These are phyloP conservation scores for Ennomos fuscantarius DNA, from an alignment of 2,888 invertebrate genomes.

Conservation along the genomic window DNA sequence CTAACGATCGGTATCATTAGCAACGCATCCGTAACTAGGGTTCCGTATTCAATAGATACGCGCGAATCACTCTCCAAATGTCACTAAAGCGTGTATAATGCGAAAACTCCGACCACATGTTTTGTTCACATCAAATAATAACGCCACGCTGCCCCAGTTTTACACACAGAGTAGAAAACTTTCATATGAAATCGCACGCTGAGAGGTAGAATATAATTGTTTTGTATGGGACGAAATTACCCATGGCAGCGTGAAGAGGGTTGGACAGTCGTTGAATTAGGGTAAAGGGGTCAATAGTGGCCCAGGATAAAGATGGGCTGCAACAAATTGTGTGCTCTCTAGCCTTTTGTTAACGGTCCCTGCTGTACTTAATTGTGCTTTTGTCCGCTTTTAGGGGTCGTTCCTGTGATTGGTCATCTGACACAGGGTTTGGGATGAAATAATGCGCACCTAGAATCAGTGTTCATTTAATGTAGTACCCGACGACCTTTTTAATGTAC, in stretches of 20 bases:
- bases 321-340: conserved; percentile 81
- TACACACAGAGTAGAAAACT: conserved; percentile 46
- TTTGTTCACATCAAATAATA: conserved; percentile 78
- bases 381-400: conserved; percentile 70
- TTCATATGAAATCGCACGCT: conserved; percentile 16
- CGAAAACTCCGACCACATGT: conserved; percentile 72
- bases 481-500: conserved; percentile 1
- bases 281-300: conserved; percentile 83
- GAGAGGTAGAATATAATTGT: conserved; percentile 40
- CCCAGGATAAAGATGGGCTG: conserved; percentile 81
- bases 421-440: conserved; percentile 58
- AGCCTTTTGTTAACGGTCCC: conserved; percentile 79
- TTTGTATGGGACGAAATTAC: conserved; percentile 39
- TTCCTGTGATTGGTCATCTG: conserved; percentile 67
- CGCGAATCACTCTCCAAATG: conserved; percentile 80
- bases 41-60: conserved; percentile 59
- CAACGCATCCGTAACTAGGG: conserved; percentile 54
- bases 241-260: conserved; percentile 52
- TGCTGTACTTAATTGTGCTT: conserved; percentile 83
- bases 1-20: conserved; percentile 62
- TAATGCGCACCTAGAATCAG: conserved; percentile 50
- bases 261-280: conserved; percentile 70
- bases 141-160: conserved; percentile 56
- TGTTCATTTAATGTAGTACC: not conserved
- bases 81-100: conserved; percentile 78